Base-by-base conservation (phyloP, 2,888 invertebrate genomes). In the Microctonus aethiopoides region DNA sequence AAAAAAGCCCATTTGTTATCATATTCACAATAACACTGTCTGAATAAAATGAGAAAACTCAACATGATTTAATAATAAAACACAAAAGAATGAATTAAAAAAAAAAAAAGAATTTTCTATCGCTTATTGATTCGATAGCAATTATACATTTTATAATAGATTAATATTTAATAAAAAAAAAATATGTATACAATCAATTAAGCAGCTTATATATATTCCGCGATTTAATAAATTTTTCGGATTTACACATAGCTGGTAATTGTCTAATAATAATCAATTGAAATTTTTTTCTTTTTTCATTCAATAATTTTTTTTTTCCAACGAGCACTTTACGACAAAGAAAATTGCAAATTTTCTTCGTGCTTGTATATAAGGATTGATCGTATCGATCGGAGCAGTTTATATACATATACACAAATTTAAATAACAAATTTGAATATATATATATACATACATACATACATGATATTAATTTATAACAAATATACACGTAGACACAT, bases 381-480 rank as follows among this genome's bases (percentile, higher is more conserved):
- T 66, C 66, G 66, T 66, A 66, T 67, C 51, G 67, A 67, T 67
- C 59, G 46, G 22, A 51, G 51, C 34, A 34, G 46, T 67, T 60
- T 67, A 46, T 59, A 59, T 46, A 66, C n/a, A 16, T n/a, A 24
- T 26, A 29, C 13, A 26, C 16, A 24, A 54, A 54, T 54, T 26
- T 1, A 26, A 24, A 54, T 7, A 54, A 24, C 24, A 20, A 16
- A 51, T 20, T 26, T 54, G 54, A 54, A 26, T 29, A 24, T 5
- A 41, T 41, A 36, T 36, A 41, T 41, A 41, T 13, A 41, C 3
- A 29, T 29, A 29, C 16, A 46, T 46, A 46, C n/a, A 4, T 24
- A 10, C 9, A 13, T 26, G 6, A 24, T 13, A 56, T 56, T 29
- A 56, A 4, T 26, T 56, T 29, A 26, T 29, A 11, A 56, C 13